Percentiles rank a stretch among this genome's conserved stretches.
Evolutionary conservation across 2,888 invertebrate species (phyloP).

Genomic region (Drosophila flavopinicola): DNA sequence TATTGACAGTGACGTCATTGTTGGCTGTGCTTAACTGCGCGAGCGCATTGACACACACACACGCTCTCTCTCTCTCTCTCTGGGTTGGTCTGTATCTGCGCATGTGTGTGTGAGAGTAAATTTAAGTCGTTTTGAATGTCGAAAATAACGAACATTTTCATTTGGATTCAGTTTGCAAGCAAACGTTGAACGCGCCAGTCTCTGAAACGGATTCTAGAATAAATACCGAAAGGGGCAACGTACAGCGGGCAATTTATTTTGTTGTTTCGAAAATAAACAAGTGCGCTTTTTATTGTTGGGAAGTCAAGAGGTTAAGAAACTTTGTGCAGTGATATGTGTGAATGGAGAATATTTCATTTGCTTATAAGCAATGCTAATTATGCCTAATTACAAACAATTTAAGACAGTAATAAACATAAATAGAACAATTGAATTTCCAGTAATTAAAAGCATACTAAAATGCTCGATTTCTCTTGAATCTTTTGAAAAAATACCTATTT

Average conservation of each 20-base stretch:
- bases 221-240: slow-evolving; percentile 18
- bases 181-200: slow-evolving; percentile 77
- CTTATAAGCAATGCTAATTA: slow-evolving; percentile 33
- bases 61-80: too few relatives aligned
- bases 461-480: background rate
- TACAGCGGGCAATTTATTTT: slow-evolving; percentile 40
- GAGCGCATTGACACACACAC: slow-evolving; percentile 57
- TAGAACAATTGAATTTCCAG: too few relatives aligned
- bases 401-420: slow-evolving; percentile 15
- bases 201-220: slow-evolving; percentile 29
- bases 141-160: slow-evolving; percentile 58
- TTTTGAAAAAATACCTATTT: background rate
- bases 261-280: slow-evolving; percentile 47
- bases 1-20: slow-evolving; percentile 48
- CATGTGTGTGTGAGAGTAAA: too few relatives aligned
- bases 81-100: too few relatives aligned
- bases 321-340: slow-evolving; percentile 39
- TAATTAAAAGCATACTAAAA: slow-evolving; percentile 23
- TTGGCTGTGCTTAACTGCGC: slow-evolving; percentile 47
- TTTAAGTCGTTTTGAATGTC: too few relatives aligned
- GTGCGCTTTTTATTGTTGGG: slow-evolving; percentile 30
- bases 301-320: slow-evolving; percentile 69
- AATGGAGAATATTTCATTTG: slow-evolving; percentile 1
- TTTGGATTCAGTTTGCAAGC: slow-evolving; percentile 72
- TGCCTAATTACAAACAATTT: slow-evolving; percentile 11